Percentiles rank a stretch among this genome's conserved stretches.
phyloP scores from a whole-genome alignment of 2,797 vertebrate species.

The Argentina silus region DNA sequence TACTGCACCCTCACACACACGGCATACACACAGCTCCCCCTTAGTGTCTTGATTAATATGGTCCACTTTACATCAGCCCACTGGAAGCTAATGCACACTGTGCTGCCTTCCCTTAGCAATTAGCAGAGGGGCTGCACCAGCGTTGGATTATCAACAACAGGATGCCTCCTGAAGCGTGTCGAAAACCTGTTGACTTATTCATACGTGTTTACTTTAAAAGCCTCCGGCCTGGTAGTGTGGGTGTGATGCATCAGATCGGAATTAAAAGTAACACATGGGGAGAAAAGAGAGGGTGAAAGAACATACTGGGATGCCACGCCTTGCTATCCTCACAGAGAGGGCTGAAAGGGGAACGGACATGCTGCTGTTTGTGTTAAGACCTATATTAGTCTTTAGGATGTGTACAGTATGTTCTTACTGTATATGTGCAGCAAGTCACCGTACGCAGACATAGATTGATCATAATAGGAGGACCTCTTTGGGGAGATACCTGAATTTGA shows the following conservation, averaged over 20 bases:
- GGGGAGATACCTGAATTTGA: too few species aligned
- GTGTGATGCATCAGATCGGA: constrained; percentile 59
- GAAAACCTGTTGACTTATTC: constrained; percentile 79
- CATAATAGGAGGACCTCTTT: too few species aligned
- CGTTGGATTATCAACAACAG: constrained; percentile 79
- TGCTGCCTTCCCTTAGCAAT: constrained; percentile 78
- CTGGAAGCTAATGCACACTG: constrained; percentile 66
- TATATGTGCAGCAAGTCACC: too few species aligned
- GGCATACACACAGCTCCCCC: constrained; percentile 23
- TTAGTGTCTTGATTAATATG: constrained; percentile 78
- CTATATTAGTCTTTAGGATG: neutral
- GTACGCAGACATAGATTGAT: too few species aligned
- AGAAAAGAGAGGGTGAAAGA: constrained; percentile 21
- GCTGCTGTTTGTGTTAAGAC: neutral
- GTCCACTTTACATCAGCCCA: constrained; percentile 76
- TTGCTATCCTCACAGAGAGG: constrained; percentile 20
- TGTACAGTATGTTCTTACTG: neutral
- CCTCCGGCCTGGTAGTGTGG: constrained; percentile 51
- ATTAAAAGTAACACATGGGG: constrained; percentile 63
- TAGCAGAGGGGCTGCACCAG: constrained; percentile 70
- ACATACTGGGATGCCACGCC: neutral
- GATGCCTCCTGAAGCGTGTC: constrained; percentile 75
- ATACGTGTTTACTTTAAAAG: constrained; percentile 75
- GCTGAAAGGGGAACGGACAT: neutral
- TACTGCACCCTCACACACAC: constrained; percentile 45